phyloP scores from a whole-genome alignment of 2,113 vertebrate species.

The Macaca nemestrina region DNA sequence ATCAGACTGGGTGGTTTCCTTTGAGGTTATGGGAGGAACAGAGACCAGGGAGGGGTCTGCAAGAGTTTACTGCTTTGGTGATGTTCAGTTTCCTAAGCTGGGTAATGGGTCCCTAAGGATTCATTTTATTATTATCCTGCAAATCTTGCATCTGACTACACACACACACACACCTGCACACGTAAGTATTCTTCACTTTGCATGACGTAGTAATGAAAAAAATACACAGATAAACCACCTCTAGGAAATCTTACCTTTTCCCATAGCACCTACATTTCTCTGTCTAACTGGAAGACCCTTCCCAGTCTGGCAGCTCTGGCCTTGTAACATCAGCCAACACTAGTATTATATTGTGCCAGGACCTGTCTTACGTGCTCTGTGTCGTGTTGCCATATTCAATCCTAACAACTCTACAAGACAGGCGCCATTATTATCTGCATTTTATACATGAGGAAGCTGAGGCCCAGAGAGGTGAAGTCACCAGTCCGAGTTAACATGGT shows the following conservation, averaged over 20 bases:
- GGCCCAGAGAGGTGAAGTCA: background rate
- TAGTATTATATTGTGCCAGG: background rate
- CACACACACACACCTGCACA: background rate
- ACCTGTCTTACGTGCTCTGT: background rate
- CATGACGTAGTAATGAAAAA: background rate
- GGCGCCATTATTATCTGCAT: no score
- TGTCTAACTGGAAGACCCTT: background rate
- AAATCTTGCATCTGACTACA: background rate
- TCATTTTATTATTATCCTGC: background rate
- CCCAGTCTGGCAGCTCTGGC: background rate
- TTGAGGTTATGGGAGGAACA: background rate
- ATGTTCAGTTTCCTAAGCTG: background rate
- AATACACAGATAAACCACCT: background rate
- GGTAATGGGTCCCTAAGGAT: background rate
- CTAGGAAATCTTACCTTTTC: background rate
- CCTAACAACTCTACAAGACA: background rate
- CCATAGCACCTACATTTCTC: background rate
- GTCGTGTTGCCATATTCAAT: background rate
- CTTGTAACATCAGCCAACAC: background rate
- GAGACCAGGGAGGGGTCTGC: background rate
- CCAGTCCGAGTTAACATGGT: background rate
- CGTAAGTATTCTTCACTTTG: background rate
- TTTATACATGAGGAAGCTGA: background rate
- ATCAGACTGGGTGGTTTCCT: background rate
- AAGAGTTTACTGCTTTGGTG: background rate